Base-by-base conservation (phyloP, 2,113 vertebrate genomes). In the Maccullochella peelii region DNA sequence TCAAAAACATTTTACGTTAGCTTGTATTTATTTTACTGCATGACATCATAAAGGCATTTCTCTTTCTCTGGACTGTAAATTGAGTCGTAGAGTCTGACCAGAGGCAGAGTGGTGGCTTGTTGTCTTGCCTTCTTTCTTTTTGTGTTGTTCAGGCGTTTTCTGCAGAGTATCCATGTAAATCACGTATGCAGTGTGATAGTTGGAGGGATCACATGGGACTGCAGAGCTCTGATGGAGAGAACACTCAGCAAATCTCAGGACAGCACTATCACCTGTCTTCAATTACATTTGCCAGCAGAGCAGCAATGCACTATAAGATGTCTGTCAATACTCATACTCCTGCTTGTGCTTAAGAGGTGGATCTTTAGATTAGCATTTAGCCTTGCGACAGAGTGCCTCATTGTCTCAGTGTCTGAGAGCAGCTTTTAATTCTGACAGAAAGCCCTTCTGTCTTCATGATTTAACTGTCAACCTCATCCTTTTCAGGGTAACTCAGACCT, bases 331-430 rank as follows among this genome's bases (percentile, higher is more conserved):
- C 61, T 20, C 18, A 25, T 33, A 40, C 49, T 68, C n/a, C 2
- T 40, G 70, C 44, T 79, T 63, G 66, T 72, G 68, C 72, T 77
- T 69, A 58, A 73, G 66, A 75, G 73, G 57, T 30, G 68, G 57
- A 63, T 85, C 67, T 85, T 72, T 55, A 68, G 79, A 77, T 86
- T 68, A 74, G 42, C 67, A 55, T 83, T 77, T 55, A 65, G 76
- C 61, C 47, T 86, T 8, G 59, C 47, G 50, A 50, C 42, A 57
- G 23, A 40, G 52, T 58, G 78, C 50, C 50, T 44, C 8, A 27
- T 36, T 14, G 36, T 20, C 58, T 65, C 15, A 7, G 6, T 40
- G 50, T 49, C 80, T 50, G 47, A 54, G 36, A 74, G 52, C 44
- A 38, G 52, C 40, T 83, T 83, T 76, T 75, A 52, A 70, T 74